Evolutionary conservation across 1,140 invertebrate genomes (phyloP).

Genomic region (Drosophila serrata): DNA sequence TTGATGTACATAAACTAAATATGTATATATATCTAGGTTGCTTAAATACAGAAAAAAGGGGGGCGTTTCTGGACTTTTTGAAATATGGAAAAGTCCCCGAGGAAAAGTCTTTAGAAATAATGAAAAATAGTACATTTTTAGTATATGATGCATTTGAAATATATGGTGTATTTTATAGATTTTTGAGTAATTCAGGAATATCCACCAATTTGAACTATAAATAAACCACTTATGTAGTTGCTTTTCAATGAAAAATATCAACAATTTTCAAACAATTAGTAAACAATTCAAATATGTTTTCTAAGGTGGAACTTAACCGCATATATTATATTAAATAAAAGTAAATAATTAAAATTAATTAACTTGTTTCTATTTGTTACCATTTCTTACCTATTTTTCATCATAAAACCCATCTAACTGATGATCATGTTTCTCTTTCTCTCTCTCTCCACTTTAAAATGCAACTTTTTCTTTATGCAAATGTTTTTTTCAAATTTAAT

Average conservation of each 20-base stretch:
- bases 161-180: not conserved
- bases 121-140: not conserved
- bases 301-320: fast-evolving
- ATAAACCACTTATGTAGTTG: too few species aligned
- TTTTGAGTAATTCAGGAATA: too few species aligned
- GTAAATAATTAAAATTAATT: not conserved
- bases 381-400: too few species aligned
- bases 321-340: not conserved
- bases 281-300: not conserved
- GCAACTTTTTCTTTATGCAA: conserved; percentile 42
- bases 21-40: not conserved
- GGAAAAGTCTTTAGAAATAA: not conserved
- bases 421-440: not conserved
- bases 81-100: not conserved
- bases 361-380: not conserved
- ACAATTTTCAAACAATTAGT: not conserved
- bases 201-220: too few species aligned
- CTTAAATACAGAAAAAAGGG: not conserved
- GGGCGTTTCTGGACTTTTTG: not conserved
- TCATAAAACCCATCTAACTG: not conserved
- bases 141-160: not conserved
- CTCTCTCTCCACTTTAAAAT: not conserved
- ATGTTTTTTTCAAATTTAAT: conserved; percentile 54
- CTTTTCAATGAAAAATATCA: too few species aligned
- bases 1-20: not conserved